Percentiles rank a stretch among this genome's conserved stretches.
phyloP scores from a whole-genome alignment of 2,888 invertebrate species.

The Strigamia crassipes region DNA sequence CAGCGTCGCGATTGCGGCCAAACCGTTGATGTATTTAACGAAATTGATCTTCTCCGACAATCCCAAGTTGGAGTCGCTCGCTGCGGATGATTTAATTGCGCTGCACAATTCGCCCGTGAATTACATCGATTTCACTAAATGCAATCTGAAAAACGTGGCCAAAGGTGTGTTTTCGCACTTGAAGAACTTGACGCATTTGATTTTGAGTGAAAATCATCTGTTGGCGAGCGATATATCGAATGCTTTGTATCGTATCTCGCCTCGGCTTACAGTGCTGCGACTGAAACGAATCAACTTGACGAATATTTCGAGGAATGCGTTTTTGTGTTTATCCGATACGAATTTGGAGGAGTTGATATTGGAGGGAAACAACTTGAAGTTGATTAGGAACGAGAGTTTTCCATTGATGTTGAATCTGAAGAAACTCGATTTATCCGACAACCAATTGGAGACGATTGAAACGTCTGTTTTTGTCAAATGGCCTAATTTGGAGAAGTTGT shows the following conservation, averaged over 20 bases:
- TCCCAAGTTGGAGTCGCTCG: not conserved
- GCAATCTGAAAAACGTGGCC: not conserved
- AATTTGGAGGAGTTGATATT: not conserved
- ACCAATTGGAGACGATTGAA: not conserved
- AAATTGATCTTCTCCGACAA: not conserved
- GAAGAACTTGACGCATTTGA: not conserved
- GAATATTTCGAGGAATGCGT: not conserved
- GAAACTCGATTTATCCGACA: not conserved
- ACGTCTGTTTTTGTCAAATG: not conserved
- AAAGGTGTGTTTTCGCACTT: not conserved
- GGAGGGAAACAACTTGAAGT: not conserved
- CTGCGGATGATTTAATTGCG: not conserved
- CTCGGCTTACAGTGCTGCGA: not conserved
- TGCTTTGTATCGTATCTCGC: not conserved
- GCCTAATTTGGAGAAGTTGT: not conserved
- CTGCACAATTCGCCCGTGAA: not conserved
- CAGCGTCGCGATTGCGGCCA: not conserved
- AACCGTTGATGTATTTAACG: not conserved
- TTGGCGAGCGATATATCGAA: not conserved
- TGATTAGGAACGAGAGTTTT: not conserved
- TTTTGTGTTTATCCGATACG: not conserved
- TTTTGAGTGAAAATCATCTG: not conserved
- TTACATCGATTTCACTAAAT: not conserved
- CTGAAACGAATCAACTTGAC: not conserved
- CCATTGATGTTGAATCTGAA: not conserved